Conservation (phyloP, 2,888 invertebrate genomes). For the Synanthedon formicaeformis region DNA sequence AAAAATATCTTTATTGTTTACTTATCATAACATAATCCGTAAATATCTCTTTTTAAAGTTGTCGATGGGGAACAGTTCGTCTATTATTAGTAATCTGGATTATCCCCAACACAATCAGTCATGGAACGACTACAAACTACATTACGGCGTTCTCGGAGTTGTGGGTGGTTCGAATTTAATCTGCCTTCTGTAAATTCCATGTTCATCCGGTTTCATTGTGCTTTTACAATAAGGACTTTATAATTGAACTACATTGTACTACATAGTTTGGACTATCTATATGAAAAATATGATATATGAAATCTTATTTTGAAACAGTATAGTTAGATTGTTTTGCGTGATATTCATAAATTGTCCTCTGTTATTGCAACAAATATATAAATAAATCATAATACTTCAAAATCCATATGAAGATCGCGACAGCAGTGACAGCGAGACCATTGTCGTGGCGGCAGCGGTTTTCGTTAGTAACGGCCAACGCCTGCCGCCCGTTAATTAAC, state of each 20-base stretch:
- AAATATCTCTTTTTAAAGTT: neutral
- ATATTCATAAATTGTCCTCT: no score
- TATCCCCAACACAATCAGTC: slow-evolving; percentile 41
- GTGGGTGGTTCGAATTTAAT: slow-evolving; percentile 8
- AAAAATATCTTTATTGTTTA: no score
- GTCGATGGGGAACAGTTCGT: slow-evolving; percentile 5
- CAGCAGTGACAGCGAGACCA: neutral
- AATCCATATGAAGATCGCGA: no score
- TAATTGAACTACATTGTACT: neutral
- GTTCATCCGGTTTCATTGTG: neutral
- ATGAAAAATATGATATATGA: no score
- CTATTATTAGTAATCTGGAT: slow-evolving; percentile 48
- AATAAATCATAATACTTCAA: no score
- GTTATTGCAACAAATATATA: no score
- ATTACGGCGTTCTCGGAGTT: slow-evolving; percentile 18
- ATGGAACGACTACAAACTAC: slow-evolving; percentile 25
- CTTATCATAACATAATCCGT: no score
- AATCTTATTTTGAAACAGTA: no score
- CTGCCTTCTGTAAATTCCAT: slow-evolving; percentile 5
- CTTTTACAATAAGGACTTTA: neutral
- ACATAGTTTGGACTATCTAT: no score
- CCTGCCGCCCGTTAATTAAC: slow-evolving; percentile 29
- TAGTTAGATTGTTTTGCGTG: no score
- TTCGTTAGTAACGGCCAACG: neutral
- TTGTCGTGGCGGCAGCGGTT: neutral